phyloP scores from a whole-genome alignment of 1,140 invertebrate genomes.

The Amyelois transitella region DNA sequence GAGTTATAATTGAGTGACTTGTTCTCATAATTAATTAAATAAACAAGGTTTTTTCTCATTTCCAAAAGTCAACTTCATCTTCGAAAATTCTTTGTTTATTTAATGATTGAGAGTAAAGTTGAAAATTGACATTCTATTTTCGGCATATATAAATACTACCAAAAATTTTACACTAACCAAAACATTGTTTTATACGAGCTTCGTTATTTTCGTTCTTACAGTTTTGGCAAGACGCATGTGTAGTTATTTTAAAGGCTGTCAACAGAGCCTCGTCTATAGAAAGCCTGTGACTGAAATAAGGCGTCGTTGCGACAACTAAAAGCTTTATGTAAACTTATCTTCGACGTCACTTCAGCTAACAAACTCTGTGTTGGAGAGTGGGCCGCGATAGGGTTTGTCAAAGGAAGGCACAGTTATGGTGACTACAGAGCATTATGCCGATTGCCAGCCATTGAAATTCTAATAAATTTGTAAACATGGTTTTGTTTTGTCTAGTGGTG shows the following conservation, averaged over 20 bases:
- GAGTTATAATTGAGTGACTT: too few species aligned
- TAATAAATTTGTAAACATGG: background rate
- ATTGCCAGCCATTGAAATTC: background rate
- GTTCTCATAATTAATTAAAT: too few species aligned
- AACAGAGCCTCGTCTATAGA: background rate
- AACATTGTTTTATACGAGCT: background rate
- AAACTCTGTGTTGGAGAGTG: background rate
- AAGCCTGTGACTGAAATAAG: background rate
- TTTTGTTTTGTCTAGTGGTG: too few species aligned
- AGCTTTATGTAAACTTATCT: conserved; percentile 5
- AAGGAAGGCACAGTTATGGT: background rate
- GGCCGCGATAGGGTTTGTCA: background rate
- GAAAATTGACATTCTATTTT: too few species aligned
- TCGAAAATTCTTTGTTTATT: too few species aligned
- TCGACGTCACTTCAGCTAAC: background rate
- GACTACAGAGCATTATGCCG: too few species aligned
- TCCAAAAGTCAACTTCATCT: too few species aligned
- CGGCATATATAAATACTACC: too few species aligned
- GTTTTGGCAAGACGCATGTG: background rate
- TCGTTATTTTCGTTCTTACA: background rate
- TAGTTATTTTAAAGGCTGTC: background rate
- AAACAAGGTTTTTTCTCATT: too few species aligned
- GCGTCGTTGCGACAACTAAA: conserved; percentile 4
- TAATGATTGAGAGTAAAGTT: too few species aligned
- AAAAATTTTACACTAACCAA: background rate